phyloP scores from a whole-genome alignment of 2,797 vertebrate species.

The Onychomys torridus region DNA sequence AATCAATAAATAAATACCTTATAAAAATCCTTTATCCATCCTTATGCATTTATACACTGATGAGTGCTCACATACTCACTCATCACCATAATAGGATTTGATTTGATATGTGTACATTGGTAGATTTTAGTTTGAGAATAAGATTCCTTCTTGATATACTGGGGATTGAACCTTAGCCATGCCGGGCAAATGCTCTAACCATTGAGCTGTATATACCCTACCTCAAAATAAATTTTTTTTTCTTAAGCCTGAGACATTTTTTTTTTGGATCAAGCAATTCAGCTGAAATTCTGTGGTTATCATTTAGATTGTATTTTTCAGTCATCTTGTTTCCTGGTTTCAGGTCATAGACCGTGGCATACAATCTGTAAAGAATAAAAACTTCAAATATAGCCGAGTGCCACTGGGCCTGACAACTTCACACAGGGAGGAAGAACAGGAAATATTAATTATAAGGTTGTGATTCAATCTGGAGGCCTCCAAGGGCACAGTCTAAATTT shows the following conservation, averaged over 20 bases:
- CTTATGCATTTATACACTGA: not conserved
- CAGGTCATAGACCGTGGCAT: constrained; percentile 9
- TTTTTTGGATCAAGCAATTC: not conserved
- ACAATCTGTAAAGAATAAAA: constrained; percentile 71
- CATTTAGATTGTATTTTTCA: constrained; percentile 34
- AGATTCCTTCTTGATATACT: not conserved
- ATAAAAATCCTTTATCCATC: constrained; percentile 31
- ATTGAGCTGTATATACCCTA: too few relatives aligned
- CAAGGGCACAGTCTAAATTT: constrained; percentile 77
- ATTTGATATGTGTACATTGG: not conserved
- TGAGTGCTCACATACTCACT: not conserved
- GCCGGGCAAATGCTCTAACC: not conserved
- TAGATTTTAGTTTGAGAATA: constrained; percentile 44
- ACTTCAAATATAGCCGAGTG: constrained; percentile 42
- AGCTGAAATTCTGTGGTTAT: not conserved
- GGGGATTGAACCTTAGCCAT: not conserved
- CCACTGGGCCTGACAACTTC: constrained; percentile 54
- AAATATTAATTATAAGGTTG: constrained; percentile 80
- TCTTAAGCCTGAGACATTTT: not conserved
- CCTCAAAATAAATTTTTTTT: not conserved
- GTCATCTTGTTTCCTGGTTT: constrained; percentile 23
- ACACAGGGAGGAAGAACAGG: constrained; percentile 58
- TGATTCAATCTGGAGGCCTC: constrained; percentile 71
- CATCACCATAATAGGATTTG: not conserved
- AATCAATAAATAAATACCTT: not conserved